A percentile compares a stretch with the other conserved stretches of the same genome.
Conservation (phyloP, 2,797 vertebrate genomes). For the Pangasius larnaudii region DNA sequence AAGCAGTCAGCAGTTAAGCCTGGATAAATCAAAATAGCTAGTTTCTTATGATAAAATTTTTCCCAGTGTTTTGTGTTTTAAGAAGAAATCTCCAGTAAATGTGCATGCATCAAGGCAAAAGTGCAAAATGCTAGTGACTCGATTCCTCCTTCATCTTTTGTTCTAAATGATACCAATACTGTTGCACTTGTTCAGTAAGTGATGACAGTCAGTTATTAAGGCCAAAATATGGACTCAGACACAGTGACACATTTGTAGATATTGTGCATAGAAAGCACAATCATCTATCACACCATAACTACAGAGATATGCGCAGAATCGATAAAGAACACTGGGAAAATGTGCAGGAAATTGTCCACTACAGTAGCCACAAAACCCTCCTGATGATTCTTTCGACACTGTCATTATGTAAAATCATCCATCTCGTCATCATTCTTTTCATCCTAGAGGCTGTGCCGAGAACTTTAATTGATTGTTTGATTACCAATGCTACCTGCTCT, state of each 20-base stretch:
- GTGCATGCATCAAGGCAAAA: not conserved
- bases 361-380: not conserved
- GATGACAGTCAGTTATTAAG: not conserved
- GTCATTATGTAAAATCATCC: not conserved
- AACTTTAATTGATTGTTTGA: not conserved
- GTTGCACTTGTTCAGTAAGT: not conserved
- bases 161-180: not conserved
- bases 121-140: not conserved
- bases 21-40: not conserved
- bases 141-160: not conserved
- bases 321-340: not conserved
- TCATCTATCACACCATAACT: not conserved
- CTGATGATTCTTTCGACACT: not conserved
- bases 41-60: not conserved
- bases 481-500: slow-evolving; percentile 1
- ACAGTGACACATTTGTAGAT: not conserved
- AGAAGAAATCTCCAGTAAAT: not conserved
- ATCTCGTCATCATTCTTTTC: not conserved
- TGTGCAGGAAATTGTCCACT: not conserved
- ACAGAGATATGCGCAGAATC: not conserved
- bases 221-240: not conserved
- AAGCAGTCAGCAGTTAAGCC: not conserved
- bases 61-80: not conserved
- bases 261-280: not conserved
- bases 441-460: slow-evolving; percentile 9